phyloP scores from a whole-genome alignment of 1,140 invertebrate genomes.

The Eupristina koningsbergeri region DNA sequence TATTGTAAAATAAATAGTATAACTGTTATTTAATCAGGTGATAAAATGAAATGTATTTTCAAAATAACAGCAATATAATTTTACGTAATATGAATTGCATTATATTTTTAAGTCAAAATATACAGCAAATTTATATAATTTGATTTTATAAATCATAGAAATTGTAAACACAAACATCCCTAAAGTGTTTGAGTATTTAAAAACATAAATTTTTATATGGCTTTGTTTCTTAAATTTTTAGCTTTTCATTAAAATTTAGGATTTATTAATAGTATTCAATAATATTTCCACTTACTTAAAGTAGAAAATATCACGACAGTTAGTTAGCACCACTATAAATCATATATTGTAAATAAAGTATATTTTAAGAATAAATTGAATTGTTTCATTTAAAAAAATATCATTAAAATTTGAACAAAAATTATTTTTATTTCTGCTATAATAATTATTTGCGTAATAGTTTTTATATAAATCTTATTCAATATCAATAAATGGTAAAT shows the following conservation, averaged over 20 bases:
- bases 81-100: too few species aligned
- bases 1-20: too few species aligned
- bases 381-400: slow-evolving; percentile 11
- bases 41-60: too few species aligned
- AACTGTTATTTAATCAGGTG: too few species aligned
- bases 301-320: slow-evolving; percentile 39
- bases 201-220: slow-evolving; percentile 1
- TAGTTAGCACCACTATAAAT: slow-evolving; percentile 17
- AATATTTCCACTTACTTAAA: slow-evolving; percentile 32
- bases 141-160: neutral
- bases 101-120: too few species aligned
- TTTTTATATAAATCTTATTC: too few species aligned
- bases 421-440: neutral
- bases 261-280: slow-evolving; percentile 27
- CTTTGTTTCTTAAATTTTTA: slow-evolving; percentile 4
- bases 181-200: neutral
- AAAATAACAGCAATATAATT: too few species aligned
- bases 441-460: neutral
- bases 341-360: neutral
- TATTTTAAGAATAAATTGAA: neutral
- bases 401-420: neutral
- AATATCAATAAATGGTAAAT: too few species aligned
- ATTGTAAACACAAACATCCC: slow-evolving; percentile 12
- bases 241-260: slow-evolving; percentile 38
- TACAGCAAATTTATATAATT: slow-evolving; percentile 19